Base-by-base conservation (phyloP, 2,797 vertebrate species). In the Typhlichthys subterraneus region DNA sequence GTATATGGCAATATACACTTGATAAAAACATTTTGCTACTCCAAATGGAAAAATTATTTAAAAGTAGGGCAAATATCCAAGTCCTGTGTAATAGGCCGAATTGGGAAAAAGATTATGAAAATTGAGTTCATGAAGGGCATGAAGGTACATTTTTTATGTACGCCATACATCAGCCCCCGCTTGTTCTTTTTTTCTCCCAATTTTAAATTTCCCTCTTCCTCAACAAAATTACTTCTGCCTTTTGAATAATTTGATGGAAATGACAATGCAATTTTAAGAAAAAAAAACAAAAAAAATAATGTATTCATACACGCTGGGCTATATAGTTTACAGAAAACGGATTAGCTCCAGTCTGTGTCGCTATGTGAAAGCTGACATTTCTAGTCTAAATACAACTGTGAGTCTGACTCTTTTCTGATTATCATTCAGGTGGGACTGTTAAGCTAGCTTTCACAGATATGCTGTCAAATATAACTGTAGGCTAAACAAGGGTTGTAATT, bases 341-440 rank as follows among this genome's bases (percentile, higher is more conserved):
- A 84, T 81, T 81, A 85, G 74, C 70, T 55, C 13, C 60, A 53
- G 55, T 76, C 70, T 75, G 66, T 67, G 80, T 62, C 77, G 78
- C 64, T 72, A 61, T 23, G 23, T 70, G 85, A 83, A 78, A 69
- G 80, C 46, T 89, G 83, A 87, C 84, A 88, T 89, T 89, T 23
- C 23, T 85, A 83, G 71, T 70, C 63, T 75, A 85, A 77, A 83
- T 79, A 76, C 72, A 71, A 56, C 67, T 76, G 77, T 80, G 70
- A 51, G 38, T 38, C 45, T 68, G 50, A 17, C 76, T 81, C 80
- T 69, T 72, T 81, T 80, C 72, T 80, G 70, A 84, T 79, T 65
- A 71, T 42, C 33, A 70, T 23, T 59, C 76, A 70, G 72, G 33
- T 49, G 14, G 50, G 14, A 42, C 38, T 29, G 23, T 29, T 29